These are phyloP conservation scores for Terrapene triunguis DNA, from an alignment of 2,113 vertebrate genomes.

Conservation along the genomic window DNA sequence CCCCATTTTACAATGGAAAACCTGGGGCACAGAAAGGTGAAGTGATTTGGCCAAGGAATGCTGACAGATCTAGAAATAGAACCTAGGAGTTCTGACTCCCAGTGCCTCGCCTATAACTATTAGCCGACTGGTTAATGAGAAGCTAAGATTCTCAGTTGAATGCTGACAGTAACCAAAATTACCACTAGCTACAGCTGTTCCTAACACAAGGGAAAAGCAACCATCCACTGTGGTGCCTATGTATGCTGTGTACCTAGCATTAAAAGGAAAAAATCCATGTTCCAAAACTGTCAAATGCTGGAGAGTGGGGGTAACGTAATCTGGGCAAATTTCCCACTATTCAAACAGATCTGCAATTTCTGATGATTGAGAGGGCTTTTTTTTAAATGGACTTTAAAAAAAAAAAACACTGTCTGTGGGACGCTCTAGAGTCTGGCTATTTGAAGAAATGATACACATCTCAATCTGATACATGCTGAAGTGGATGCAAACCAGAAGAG, in stretches of 20 bases:
- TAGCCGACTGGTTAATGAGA: constrained; percentile 16
- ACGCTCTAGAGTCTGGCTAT: neutral
- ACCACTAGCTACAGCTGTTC: neutral
- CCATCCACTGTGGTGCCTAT: neutral
- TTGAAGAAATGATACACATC: neutral
- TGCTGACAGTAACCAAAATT: constrained; percentile 50
- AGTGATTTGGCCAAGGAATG: neutral
- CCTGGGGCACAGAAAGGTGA: neutral
- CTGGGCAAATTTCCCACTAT: constrained; percentile 59
- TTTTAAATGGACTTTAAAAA: constrained; percentile 10
- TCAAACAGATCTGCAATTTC: constrained; percentile 47
- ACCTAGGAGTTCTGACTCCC: neutral
- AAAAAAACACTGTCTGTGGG: constrained; percentile 13
- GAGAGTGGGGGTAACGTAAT: neutral
- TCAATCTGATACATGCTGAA: fast-evolving
- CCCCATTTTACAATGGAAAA: neutral
- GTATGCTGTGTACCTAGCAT: neutral
- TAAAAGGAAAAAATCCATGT: constrained; percentile 20
- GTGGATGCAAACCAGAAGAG: fast-evolving
- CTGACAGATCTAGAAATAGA: fast-evolving
- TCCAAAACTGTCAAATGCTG: constrained; percentile 42
- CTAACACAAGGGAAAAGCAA: constrained; percentile 9
- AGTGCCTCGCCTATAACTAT: constrained; percentile 3
- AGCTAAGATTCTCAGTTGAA: constrained; percentile 6
- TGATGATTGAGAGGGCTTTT: constrained; percentile 44